Conservation (phyloP, 2,797 vertebrate genomes). For the Halcyon chelicuti region DNA sequence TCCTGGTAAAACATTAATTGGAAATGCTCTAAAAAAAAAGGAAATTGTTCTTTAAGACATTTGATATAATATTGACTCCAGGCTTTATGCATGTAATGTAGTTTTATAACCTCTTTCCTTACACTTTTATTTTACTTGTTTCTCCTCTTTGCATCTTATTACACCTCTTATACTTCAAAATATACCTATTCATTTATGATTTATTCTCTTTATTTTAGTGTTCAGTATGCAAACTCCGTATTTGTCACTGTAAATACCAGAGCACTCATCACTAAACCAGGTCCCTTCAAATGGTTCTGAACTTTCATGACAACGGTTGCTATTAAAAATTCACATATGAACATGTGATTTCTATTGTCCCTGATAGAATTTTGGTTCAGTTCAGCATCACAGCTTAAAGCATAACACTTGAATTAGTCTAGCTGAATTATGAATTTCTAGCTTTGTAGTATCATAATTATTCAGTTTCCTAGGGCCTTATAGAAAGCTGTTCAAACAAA, state of each 20-base stretch:
- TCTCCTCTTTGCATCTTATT: neutral
- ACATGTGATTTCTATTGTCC: neutral
- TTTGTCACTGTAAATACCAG: neutral
- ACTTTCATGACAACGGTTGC: neutral
- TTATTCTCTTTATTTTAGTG: neutral
- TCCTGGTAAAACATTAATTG: neutral
- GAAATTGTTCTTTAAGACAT: neutral
- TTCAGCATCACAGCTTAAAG: neutral
- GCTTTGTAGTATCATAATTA: neutral
- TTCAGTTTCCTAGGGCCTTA: neutral
- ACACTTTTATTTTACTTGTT: neutral
- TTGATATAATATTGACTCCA: neutral
- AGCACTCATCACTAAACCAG: neutral
- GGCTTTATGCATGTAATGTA: neutral
- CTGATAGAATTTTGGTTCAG: neutral
- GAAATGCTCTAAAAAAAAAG: slow-evolving; percentile 22
- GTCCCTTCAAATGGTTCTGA: rapidly evolving
- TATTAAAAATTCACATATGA: neutral
- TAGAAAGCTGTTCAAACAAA: neutral
- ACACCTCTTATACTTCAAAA: neutral
- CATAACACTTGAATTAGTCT: neutral
- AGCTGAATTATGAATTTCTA: neutral
- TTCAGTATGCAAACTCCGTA: neutral
- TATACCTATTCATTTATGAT: neutral
- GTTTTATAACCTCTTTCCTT: neutral